These are phyloP conservation scores for Chelonia mydas DNA, from an alignment of 2,797 vertebrate species.

Conservation along the genomic window DNA sequence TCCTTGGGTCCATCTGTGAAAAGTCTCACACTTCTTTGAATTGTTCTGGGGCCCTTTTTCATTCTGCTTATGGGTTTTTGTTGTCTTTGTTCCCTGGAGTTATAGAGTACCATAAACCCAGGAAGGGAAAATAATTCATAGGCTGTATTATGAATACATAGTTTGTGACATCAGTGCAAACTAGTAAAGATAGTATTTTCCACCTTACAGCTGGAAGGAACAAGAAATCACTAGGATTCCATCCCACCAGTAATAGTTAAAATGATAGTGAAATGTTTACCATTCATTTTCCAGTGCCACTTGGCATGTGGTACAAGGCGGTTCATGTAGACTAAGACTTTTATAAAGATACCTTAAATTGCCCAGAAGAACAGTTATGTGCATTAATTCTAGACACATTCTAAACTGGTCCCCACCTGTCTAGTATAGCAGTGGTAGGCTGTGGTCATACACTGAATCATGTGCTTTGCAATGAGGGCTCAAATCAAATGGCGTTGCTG, in stretches of 20 bases:
- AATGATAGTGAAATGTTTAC: not conserved
- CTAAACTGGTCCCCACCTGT: not conserved
- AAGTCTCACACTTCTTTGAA: not conserved
- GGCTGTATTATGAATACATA: not conserved
- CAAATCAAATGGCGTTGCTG: not conserved
- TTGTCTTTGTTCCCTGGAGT: not conserved
- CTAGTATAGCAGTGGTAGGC: not conserved
- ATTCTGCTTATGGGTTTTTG: not conserved
- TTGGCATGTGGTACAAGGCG: not conserved
- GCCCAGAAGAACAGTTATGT: not conserved
- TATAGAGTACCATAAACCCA: not conserved
- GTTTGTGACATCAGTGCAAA: not conserved
- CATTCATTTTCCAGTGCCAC: rapidly evolving
- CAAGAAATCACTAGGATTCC: not conserved
- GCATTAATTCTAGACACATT: not conserved
- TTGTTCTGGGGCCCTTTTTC: not conserved
- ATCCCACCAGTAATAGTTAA: not conserved
- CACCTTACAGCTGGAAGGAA: not conserved
- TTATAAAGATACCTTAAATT: not conserved
- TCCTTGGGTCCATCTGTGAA: not conserved
- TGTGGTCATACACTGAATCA: not conserved
- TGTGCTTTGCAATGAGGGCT: not conserved
- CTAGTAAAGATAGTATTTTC: not conserved
- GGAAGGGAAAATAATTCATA: not conserved
- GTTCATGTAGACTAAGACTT: not conserved